A percentile compares a stretch with the other conserved stretches of the same genome.
These are phyloP conservation scores for Sceliomorpha sp. DNA, from an alignment of 2,888 invertebrate genomes.

Conservation along the genomic window DNA sequence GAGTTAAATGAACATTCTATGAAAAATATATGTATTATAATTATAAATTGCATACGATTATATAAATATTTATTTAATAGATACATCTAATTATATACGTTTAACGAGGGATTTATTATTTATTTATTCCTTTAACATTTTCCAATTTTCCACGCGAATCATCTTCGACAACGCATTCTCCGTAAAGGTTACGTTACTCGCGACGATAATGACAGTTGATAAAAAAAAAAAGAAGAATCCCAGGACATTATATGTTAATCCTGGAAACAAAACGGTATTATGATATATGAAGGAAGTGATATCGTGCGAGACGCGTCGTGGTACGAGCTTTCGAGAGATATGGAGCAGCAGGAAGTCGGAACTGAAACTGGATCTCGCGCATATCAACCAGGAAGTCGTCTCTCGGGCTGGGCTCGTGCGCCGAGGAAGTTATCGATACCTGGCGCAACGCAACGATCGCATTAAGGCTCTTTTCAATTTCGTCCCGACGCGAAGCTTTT, in stretches of 20 bases:
- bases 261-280: conserved; percentile 13
- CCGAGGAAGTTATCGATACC: conserved; percentile 44
- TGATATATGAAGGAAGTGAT: conserved; percentile 49
- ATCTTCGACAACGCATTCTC: too few relatives aligned
- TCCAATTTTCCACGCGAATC: too few relatives aligned
- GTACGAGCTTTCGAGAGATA: conserved; percentile 54
- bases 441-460: not conserved
- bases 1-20: too few relatives aligned
- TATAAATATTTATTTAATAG: too few relatives aligned
- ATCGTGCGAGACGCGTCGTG: conserved; percentile 33
- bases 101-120: too few relatives aligned
- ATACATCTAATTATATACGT: too few relatives aligned
- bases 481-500: not conserved
- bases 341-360: conserved; percentile 62
- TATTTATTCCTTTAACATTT: too few relatives aligned
- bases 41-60: too few relatives aligned
- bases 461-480: conserved; percentile 1
- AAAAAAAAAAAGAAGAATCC: too few relatives aligned
- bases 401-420: conserved; percentile 23
- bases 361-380: conserved; percentile 64
- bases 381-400: conserved; percentile 62
- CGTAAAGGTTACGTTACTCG: too few relatives aligned
- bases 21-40: too few relatives aligned
- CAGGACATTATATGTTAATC: conserved; percentile 4
- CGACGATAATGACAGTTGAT: too few relatives aligned